These are phyloP conservation scores for Lytechinus variegatus DNA, from an alignment of 35 echinoderm and acorn worm genomes.

Conservation along the genomic window DNA sequence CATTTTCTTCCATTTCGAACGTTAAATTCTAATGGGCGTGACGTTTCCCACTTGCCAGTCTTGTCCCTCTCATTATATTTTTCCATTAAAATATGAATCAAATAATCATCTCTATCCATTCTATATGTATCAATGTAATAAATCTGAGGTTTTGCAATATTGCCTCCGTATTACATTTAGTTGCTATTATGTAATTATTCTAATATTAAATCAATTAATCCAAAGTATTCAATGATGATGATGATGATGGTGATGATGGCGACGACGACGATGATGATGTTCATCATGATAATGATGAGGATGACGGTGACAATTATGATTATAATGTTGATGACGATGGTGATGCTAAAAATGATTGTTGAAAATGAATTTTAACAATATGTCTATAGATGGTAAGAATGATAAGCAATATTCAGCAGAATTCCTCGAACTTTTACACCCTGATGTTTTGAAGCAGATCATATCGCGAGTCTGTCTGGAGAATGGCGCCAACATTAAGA, in stretches of 20 bases:
- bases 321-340: background rate
- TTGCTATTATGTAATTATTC: too few species aligned
- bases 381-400: background rate
- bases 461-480: background rate
- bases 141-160: too few species aligned
- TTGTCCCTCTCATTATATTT: too few species aligned
- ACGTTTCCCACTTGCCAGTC: too few species aligned
- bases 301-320: background rate
- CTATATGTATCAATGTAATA: too few species aligned
- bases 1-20: too few species aligned
- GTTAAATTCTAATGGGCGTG: too few species aligned
- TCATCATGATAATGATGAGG: background rate
- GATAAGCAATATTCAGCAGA: background rate
- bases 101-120: too few species aligned
- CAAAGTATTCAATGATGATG: background rate
- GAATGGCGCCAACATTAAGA: background rate
- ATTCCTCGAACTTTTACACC: background rate
- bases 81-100: too few species aligned
- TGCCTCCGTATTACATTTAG: too few species aligned
- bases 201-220: too few species aligned
- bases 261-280: background rate
- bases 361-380: background rate
- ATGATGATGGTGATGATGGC: background rate
- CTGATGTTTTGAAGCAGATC: background rate
- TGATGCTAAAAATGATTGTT: background rate